Evolutionary conservation across 2,113 vertebrate genomes (phyloP).

Genomic region (Dipodomys spectabilis): DNA sequence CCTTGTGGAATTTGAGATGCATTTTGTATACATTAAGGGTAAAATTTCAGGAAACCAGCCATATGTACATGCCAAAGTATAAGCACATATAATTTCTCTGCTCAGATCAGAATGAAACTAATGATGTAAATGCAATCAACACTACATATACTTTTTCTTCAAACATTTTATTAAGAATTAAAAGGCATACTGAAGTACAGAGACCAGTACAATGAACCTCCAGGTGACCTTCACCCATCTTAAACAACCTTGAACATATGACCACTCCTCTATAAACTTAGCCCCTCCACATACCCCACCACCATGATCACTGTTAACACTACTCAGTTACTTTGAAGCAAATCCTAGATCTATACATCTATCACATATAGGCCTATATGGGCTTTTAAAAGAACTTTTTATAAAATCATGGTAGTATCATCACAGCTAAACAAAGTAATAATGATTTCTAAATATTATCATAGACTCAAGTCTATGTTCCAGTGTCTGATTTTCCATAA

Average conservation of each 20-base stretch:
- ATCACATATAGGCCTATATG: background rate
- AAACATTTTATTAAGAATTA: background rate
- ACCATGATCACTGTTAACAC: background rate
- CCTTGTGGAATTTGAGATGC: background rate
- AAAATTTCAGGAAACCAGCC: background rate
- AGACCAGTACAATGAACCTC: background rate
- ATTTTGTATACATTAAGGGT: background rate
- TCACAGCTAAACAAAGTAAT: background rate
- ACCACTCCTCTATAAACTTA: background rate
- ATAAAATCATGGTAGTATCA: background rate
- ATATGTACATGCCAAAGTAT: background rate
- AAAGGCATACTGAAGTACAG: background rate
- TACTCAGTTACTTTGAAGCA: background rate
- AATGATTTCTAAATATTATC: conserved; percentile 7
- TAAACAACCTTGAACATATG: background rate
- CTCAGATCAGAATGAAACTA: background rate
- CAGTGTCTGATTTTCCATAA: background rate
- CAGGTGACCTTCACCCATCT: background rate
- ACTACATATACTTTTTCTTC: background rate
- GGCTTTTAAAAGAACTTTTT: background rate
- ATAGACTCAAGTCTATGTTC: background rate
- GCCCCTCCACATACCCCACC: background rate
- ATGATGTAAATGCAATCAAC: background rate
- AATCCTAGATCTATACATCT: background rate
- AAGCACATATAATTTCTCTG: background rate